These are phyloP conservation scores for Chaetodon trifascialis DNA, from an alignment of 2,113 vertebrate genomes.

Conservation along the genomic window DNA sequence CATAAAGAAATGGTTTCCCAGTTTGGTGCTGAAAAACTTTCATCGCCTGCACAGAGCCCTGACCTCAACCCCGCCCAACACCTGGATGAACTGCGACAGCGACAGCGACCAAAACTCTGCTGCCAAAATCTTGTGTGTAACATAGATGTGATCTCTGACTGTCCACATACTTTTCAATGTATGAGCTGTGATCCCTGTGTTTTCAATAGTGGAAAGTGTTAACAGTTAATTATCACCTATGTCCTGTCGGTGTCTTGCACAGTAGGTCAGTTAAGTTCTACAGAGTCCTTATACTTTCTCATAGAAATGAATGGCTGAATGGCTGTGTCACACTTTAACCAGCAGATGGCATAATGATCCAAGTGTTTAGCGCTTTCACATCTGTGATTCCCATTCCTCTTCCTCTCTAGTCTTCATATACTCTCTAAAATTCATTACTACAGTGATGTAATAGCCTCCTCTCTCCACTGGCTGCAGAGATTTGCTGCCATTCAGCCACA, in stretches of 20 bases:
- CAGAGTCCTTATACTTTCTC: no score
- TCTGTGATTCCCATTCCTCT: not conserved
- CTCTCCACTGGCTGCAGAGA: not conserved
- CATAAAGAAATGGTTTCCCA: not conserved
- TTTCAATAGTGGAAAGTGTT: not conserved
- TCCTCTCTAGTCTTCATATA: not conserved
- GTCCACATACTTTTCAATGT: not conserved
- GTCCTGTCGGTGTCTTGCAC: not conserved
- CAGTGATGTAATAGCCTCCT: not conserved
- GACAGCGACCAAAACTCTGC: no score
- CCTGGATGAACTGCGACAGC: not conserved
- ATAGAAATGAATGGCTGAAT: no score
- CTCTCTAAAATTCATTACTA: not conserved
- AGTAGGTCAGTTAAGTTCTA: not conserved
- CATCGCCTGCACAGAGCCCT: not conserved
- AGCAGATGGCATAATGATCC: constrained; percentile 10
- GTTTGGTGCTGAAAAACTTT: not conserved
- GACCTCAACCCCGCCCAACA: not conserved
- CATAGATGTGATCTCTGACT: not conserved
- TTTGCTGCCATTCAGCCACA: not conserved
- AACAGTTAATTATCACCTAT: constrained; percentile 23
- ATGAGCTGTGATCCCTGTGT: not conserved
- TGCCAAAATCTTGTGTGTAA: not conserved
- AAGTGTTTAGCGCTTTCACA: not conserved
- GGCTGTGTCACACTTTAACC: not conserved